Conservation (phyloP, 2,113 vertebrate species). For the Sinocyclocheilus maitianheensis region DNA sequence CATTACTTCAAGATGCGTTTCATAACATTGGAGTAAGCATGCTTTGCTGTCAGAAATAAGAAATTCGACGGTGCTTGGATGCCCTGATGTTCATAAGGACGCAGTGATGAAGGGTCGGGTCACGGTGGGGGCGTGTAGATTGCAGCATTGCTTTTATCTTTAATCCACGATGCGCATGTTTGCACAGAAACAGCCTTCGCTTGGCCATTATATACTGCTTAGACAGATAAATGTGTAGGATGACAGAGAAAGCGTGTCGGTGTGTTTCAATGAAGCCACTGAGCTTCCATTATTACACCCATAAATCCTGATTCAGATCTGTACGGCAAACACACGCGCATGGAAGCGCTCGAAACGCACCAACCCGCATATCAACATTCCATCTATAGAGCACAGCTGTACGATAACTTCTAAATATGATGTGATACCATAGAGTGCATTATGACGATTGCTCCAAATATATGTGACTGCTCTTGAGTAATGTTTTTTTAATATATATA, state of each 20-base stretch:
- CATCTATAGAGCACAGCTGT: conserved; percentile 41
- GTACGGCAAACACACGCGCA: background rate
- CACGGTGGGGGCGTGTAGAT: conserved; percentile 21
- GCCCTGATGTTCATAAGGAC: conserved; percentile 11
- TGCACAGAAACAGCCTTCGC: conserved; percentile 30
- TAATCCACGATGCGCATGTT: background rate
- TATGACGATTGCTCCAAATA: conserved; percentile 20
- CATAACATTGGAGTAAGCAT: background rate
- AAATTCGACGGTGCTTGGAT: conserved; percentile 1
- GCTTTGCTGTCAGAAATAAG: conserved; percentile 3
- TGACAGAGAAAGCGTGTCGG: conserved; percentile 43
- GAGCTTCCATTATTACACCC: conserved; percentile 49
- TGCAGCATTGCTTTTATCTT: conserved; percentile 21
- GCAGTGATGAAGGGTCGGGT: conserved; percentile 28
- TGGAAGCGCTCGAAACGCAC: background rate
- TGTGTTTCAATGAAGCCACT: conserved; percentile 45
- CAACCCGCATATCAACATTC: background rate
- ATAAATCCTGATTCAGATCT: conserved; percentile 50
- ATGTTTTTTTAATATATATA: conserved; percentile 22
- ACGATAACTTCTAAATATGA: conserved; percentile 25
- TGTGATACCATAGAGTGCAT: conserved; percentile 7
- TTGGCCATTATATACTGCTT: conserved; percentile 23
- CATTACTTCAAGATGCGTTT: background rate
- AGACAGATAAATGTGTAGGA: conserved; percentile 38
- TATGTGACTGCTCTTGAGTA: conserved; percentile 27